Conservation (phyloP, 2,888 invertebrate genomes). For the Melangyna quadrimaculata region DNA sequence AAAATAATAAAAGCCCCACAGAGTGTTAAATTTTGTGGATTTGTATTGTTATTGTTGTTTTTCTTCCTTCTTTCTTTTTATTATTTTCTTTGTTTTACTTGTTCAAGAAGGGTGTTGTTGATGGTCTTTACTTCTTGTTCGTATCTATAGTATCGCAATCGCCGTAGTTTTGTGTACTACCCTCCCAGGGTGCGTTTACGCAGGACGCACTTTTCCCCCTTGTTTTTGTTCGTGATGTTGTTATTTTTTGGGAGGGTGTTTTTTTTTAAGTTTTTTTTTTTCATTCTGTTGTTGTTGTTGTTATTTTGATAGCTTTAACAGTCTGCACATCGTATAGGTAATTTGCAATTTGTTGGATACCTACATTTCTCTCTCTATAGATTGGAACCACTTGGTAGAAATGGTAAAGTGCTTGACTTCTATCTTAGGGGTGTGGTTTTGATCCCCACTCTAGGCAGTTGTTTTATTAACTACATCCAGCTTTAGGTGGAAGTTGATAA, state of each 20-base stretch:
- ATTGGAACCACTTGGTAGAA: no score
- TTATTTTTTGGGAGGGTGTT: constrained; percentile 51
- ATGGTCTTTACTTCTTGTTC: constrained; percentile 10
- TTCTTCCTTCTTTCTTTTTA: constrained; percentile 10
- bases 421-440: no score
- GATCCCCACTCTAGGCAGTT: no score
- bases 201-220: constrained; percentile 64
- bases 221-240: constrained; percentile 7
- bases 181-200: constrained; percentile 69
- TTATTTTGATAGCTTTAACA: constrained; percentile 37
- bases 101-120: constrained; percentile 35
- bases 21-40: not conserved
- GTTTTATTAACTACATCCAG: no score
- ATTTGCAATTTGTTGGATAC: not conserved
- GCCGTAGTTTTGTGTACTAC: constrained; percentile 47
- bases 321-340: not conserved
- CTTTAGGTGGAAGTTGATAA: no score
- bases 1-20: constrained; percentile 46
- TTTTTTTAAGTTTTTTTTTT: constrained; percentile 23
- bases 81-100: no score
- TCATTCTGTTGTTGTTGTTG: constrained; percentile 19
- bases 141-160: not conserved
- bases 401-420: not conserved
- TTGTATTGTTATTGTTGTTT: constrained; percentile 16
- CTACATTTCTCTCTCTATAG: no score